Base-by-base conservation (phyloP, 2,888 invertebrate genomes). In the Scrobipalpa costella region DNA sequence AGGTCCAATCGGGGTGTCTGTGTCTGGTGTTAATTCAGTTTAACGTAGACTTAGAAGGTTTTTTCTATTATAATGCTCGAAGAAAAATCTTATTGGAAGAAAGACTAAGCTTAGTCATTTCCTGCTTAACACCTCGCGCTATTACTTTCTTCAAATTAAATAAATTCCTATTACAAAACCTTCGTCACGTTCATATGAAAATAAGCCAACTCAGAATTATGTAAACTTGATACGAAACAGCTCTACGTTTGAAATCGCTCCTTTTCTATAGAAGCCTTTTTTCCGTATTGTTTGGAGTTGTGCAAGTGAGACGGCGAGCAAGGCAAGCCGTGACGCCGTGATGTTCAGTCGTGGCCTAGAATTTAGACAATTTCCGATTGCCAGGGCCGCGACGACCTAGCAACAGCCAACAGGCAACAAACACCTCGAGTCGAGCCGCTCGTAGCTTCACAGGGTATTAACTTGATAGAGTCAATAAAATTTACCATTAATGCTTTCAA, bases 361-460 rank as follows among this genome's bases (percentile, higher is more conserved):
- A 89, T 89, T 85, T 81, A 82, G 82, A 81, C 83, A 84, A 89
- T 88, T 89, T 89, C 89, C 88, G 88, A 86, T 84, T 80, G 83
- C 79, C 80, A 77, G 75, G 64, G 64, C 66, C 47, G 63, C 61
- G 60, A 64, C 65, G 63, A 69, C 75, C 68, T 80, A 76, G 80
- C 79, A 82, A 80, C 81, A 81, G 70, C n/a, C n/a, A n/a, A 61
- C 61, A 63, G 58, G 49, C 58, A 57, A n/a, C n/a, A n/a, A n/a
- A n/a, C n/a, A n/a, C n/a, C 61, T 60, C 57, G 64, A 7, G 44
- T 13, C 60, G 17, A n/a, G 34, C 47, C 49, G 47, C 21, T 19
- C 49, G 49, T 52, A 38, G 36, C 58, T 59, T 36, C 60, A 59
- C 57, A 59, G 62, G 50, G 47, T 55, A 64, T 64, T 61, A 61